Evolutionary conservation across 2,113 vertebrate species (phyloP).

Genomic region (Ciconia boyciana): DNA sequence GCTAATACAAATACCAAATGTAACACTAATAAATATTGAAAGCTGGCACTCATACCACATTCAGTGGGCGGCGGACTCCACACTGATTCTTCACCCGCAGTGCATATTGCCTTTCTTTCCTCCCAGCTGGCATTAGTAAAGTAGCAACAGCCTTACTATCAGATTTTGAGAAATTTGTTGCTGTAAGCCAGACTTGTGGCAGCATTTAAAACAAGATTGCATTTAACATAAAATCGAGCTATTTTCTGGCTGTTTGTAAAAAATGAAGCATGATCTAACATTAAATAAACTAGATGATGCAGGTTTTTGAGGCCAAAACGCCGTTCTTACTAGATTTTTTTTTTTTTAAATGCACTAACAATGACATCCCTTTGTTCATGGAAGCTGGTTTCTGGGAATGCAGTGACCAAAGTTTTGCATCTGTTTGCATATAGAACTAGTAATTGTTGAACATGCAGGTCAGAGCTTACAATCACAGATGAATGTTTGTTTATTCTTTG

Average conservation of each 20-base stretch:
- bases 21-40: neutral
- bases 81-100: neutral
- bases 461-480: neutral
- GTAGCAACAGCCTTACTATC: neutral
- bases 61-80: neutral
- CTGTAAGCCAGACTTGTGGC: neutral
- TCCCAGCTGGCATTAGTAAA: neutral
- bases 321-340: neutral
- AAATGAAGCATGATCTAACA: neutral
- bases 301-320: constrained; percentile 2
- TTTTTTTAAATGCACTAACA: neutral
- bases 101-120: neutral
- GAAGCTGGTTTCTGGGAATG: neutral
- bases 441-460: neutral
- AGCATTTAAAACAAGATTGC: neutral
- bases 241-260: neutral
- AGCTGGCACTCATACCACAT: neutral
- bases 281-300: constrained; percentile 27
- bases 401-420: neutral
- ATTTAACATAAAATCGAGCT: neutral
- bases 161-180: neutral
- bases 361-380: neutral
- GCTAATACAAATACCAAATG: neutral
- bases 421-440: neutral
- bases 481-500: neutral